phyloP scores from a whole-genome alignment of 2,113 vertebrate genomes.

The Hippocampus zosterae region DNA sequence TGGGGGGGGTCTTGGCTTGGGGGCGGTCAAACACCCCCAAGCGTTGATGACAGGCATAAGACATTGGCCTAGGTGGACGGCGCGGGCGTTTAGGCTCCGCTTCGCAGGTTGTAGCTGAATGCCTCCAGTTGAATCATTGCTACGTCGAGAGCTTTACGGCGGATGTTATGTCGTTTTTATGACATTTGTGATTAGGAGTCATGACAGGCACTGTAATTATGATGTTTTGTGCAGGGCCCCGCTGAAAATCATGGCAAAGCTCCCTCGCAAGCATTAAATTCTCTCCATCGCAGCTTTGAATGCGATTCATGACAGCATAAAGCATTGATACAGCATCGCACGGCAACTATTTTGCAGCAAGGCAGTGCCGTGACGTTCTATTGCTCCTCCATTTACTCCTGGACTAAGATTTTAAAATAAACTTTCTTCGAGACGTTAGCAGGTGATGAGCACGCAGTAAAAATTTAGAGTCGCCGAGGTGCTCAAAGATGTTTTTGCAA shows the following conservation, averaged over 20 bases:
- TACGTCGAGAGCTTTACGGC: constrained; percentile 60
- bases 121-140: constrained; percentile 61
- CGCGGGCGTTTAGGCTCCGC: constrained; percentile 29
- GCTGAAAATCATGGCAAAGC: constrained; percentile 48
- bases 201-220: constrained; percentile 62
- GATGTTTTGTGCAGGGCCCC: constrained; percentile 57
- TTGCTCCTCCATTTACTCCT: constrained; percentile 48
- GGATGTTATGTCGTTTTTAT: constrained; percentile 64
- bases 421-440: constrained; percentile 51
- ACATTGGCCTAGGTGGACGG: constrained; percentile 30
- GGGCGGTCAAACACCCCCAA: not conserved
- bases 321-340: constrained; percentile 40
- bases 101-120: constrained; percentile 41
- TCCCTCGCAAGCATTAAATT: constrained; percentile 50
- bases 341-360: constrained; percentile 45
- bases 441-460: constrained; percentile 45
- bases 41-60: constrained; percentile 46
- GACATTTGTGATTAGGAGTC: constrained; percentile 65
- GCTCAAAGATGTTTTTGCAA: constrained; percentile 18
- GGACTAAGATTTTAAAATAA: constrained; percentile 54
- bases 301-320: constrained; percentile 48
- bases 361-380: constrained; percentile 40
- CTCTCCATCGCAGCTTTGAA: constrained; percentile 41
- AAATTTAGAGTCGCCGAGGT: constrained; percentile 38
- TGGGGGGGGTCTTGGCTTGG: too few species aligned